A percentile compares a stretch with the other conserved stretches of the same genome.
Evolutionary conservation across 2,888 invertebrate genomes (phyloP).

Genomic region (Eupithecia subfuscata): DNA sequence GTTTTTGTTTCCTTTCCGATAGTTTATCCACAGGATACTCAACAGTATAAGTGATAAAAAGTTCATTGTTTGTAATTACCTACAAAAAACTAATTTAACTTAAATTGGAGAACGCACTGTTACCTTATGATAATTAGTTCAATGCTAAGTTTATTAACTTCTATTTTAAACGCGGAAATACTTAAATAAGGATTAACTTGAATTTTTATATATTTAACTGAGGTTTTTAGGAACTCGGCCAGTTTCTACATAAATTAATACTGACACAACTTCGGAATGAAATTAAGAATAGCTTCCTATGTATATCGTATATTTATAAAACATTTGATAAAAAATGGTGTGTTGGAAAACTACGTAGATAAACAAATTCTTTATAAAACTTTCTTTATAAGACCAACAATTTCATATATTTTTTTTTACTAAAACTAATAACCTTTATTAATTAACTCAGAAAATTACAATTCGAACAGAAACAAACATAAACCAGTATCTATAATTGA

Average conservation of each 20-base stretch:
- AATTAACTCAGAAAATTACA: too few species aligned
- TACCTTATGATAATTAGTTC: slow-evolving; percentile 34
- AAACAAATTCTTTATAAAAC: too few species aligned
- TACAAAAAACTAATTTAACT: slow-evolving; percentile 35
- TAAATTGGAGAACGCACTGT: slow-evolving; percentile 38
- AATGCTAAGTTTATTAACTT: slow-evolving; percentile 31
- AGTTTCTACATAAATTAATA: not conserved
- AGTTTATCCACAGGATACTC: not conserved
- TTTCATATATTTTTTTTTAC: too few species aligned
- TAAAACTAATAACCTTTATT: too few species aligned
- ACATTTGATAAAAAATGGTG: not conserved
- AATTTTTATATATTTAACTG: not conserved
- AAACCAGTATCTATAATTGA: too few species aligned
- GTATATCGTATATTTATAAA: too few species aligned
- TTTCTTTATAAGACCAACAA: too few species aligned
- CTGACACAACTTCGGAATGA: not conserved
- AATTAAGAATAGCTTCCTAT: not conserved
- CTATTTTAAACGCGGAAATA: slow-evolving; percentile 36
- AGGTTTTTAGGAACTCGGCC: not conserved
- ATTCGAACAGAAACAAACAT: too few species aligned
- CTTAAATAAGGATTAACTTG: not conserved
- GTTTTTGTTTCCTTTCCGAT: not conserved
- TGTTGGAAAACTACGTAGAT: too few species aligned
- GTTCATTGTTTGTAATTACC: not conserved
- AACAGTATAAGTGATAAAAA: not conserved